Evolutionary conservation across 2,113 vertebrate genomes (phyloP).

Genomic region (Cynoglossus semilaevis): DNA sequence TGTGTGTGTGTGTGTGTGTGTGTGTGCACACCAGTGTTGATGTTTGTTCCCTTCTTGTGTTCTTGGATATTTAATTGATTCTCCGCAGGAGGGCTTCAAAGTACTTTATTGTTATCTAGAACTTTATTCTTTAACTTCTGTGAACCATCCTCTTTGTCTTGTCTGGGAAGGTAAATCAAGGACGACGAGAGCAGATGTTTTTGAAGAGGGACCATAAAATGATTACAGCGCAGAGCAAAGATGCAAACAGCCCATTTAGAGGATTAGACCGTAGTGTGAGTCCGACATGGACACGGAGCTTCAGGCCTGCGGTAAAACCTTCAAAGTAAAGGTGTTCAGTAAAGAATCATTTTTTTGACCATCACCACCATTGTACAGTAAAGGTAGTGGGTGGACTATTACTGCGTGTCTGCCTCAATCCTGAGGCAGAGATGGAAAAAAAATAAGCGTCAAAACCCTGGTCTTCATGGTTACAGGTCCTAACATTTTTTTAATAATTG

Average conservation of each 20-base stretch:
- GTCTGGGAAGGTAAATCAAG: slow-evolving; percentile 53
- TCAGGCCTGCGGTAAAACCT: background rate
- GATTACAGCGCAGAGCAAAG: slow-evolving; percentile 40
- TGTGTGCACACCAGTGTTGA: background rate
- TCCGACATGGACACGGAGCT: slow-evolving; percentile 30
- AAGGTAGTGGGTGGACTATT: too few relatives aligned
- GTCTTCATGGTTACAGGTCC: too few relatives aligned
- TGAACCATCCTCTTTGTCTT: background rate
- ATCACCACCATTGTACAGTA: too few relatives aligned
- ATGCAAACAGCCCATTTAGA: slow-evolving; percentile 33
- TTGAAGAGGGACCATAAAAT: slow-evolving; percentile 38
- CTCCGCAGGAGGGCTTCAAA: slow-evolving; percentile 35
- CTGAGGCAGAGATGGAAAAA: too few relatives aligned
- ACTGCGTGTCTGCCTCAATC: too few relatives aligned
- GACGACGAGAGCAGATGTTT: slow-evolving; percentile 48
- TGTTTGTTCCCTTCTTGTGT: slow-evolving; percentile 11
- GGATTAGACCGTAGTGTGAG: slow-evolving; percentile 36
- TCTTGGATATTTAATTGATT: slow-evolving; percentile 29
- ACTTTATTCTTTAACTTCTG: background rate
- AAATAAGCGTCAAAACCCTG: too few relatives aligned
- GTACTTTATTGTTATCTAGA: slow-evolving; percentile 1
- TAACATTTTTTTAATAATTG: too few relatives aligned
- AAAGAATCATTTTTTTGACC: background rate
- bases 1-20: slow-evolving; percentile 9
- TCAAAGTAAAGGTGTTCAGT: background rate